Percentiles rank a stretch among this genome's conserved stretches.
Conservation (phyloP, 1,140 invertebrate species). For the Drosophila guanche region DNA sequence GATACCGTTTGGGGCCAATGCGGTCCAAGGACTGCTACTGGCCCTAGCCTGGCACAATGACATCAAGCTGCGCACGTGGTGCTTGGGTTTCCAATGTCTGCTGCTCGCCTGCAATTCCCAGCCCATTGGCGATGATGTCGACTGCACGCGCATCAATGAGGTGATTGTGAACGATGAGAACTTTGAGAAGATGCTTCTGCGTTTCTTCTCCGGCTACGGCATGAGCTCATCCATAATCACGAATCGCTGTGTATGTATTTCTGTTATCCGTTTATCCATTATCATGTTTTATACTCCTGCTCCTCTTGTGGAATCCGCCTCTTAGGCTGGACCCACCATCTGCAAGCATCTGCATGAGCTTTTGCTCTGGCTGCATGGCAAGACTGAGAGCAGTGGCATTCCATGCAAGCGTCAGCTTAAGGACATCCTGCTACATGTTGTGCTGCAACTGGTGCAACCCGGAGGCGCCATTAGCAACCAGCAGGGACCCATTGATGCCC, state of each 20-base stretch:
- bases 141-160: constrained; percentile 85
- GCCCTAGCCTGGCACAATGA: constrained; percentile 88
- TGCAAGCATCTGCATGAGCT: constrained; percentile 90
- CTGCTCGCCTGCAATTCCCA: constrained; percentile 85
- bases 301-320: background rate
- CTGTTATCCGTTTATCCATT: background rate
- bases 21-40: constrained; percentile 89
- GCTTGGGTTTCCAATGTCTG: constrained; percentile 88
- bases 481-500: constrained; percentile 92
- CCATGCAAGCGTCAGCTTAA: constrained; percentile 87
- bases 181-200: constrained; percentile 89
- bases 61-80: constrained; percentile 90
- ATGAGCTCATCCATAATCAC: constrained; percentile 80
- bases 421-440: constrained; percentile 88
- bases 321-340: constrained; percentile 90
- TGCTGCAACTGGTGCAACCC: constrained; percentile 89
- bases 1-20: constrained; percentile 88
- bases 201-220: constrained; percentile 89
- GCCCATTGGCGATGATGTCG: constrained; percentile 65
- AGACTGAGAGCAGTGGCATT: constrained; percentile 87
- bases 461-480: constrained; percentile 88
- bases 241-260: constrained; percentile 76
- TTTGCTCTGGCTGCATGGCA: constrained; percentile 88
- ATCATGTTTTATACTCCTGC: background rate
- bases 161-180: constrained; percentile 88